Conservation (phyloP, 2,797 vertebrate genomes). For the Rachycentron canadum region DNA sequence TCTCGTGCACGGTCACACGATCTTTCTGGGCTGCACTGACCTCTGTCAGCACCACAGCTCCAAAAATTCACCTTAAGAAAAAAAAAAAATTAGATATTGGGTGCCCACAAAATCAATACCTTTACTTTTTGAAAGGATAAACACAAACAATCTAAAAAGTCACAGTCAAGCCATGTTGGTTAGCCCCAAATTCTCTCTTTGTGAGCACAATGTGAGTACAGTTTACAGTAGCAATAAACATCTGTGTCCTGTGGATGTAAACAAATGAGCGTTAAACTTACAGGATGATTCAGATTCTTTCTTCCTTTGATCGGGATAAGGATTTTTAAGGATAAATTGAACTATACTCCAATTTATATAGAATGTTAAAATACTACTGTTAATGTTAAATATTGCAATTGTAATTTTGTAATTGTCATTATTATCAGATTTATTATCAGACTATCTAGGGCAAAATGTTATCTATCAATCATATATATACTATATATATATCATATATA, state of each 20-base stretch:
- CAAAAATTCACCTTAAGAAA: conserved; percentile 64
- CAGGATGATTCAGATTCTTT: conserved; percentile 7
- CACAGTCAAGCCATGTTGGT: conserved; percentile 35
- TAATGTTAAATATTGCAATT: neutral
- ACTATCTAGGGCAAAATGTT: too few relatives aligned
- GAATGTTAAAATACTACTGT: neutral
- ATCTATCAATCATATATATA: too few relatives aligned
- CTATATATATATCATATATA: too few relatives aligned
- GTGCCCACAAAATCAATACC: conserved; percentile 76
- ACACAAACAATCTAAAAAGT: conserved; percentile 57
- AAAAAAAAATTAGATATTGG: conserved; percentile 49
- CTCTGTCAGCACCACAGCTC: conserved; percentile 59
- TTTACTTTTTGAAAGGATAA: conserved; percentile 64
- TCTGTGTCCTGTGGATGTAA: neutral
- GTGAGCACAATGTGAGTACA: neutral
- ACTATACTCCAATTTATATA: neutral
- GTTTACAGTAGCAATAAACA: conserved; percentile 3
- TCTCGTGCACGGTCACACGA: conserved; percentile 53
- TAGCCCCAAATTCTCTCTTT: conserved; percentile 13
- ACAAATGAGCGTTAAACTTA: neutral
- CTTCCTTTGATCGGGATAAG: conserved; percentile 4
- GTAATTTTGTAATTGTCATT: too few relatives aligned
- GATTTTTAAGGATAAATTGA: too few relatives aligned
- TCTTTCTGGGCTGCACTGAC: conserved; percentile 62
- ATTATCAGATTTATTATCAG: too few relatives aligned